Percentiles rank a stretch among this genome's conserved stretches.
Conservation (phyloP, 2,113 vertebrate genomes). For the Tringa solitaria region DNA sequence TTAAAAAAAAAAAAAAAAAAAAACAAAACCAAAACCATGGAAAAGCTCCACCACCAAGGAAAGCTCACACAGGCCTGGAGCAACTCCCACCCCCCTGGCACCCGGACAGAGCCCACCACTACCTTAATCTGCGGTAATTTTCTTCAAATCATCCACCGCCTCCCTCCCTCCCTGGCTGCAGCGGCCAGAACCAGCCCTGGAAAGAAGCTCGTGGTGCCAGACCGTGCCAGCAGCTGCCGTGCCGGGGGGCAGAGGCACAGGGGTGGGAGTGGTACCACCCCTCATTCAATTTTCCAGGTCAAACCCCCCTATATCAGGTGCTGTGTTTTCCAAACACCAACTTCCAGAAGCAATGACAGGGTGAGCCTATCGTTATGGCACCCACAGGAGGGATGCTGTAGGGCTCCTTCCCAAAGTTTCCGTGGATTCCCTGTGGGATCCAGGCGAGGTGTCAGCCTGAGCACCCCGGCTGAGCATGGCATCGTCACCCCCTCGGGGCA, state of each 20-base stretch:
- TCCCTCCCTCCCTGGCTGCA: not conserved
- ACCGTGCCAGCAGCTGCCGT: fast-evolving
- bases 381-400: not conserved
- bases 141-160: not conserved
- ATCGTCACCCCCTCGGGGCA: fast-evolving
- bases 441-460: fast-evolving
- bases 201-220: not conserved
- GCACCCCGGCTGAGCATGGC: fast-evolving
- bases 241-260: fast-evolving
- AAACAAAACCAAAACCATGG: too few species aligned
- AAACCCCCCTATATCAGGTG: not conserved
- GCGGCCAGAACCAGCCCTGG: not conserved
- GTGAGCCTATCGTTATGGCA: fast-evolving
- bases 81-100: not conserved
- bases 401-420: not conserved
- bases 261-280: too few species aligned
- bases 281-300: not conserved
- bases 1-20: not conserved
- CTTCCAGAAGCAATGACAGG: not conserved
- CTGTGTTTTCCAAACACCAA: not conserved
- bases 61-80: not conserved
- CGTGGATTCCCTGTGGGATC: not conserved
- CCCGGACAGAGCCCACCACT: not conserved
- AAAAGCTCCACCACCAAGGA: not conserved
- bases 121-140: not conserved